These are phyloP conservation scores for Epinephelus moara DNA, from an alignment of 2,113 vertebrate genomes.

Conservation along the genomic window DNA sequence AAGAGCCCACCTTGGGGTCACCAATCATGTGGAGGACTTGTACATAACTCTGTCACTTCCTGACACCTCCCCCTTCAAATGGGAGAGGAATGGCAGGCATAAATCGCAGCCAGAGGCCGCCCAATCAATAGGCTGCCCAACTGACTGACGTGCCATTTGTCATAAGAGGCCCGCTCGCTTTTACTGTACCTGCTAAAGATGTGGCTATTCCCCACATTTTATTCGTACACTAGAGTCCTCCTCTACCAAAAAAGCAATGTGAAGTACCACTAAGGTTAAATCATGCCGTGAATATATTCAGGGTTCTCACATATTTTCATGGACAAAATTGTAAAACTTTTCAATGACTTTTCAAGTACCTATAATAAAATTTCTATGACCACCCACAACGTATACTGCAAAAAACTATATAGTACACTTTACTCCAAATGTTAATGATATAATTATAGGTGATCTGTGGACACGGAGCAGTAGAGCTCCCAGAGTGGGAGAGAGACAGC, in stretches of 20 bases:
- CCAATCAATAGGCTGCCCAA: conserved; percentile 79
- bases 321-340: too few relatives aligned
- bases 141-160: conserved; percentile 75
- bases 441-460: too few relatives aligned
- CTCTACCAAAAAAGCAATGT: background rate
- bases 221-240: background rate
- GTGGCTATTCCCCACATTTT: conserved; percentile 35
- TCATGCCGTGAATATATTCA: background rate
- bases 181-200: conserved; percentile 56
- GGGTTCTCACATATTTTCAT: too few relatives aligned
- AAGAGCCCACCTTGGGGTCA: conserved; percentile 71
- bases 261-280: background rate
- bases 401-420: too few relatives aligned
- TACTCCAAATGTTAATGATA: too few relatives aligned
- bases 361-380: too few relatives aligned
- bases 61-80: conserved; percentile 80
- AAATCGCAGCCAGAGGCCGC: conserved; percentile 75
- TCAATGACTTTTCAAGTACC: too few relatives aligned
- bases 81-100: conserved; percentile 79
- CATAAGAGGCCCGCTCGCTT: conserved; percentile 60
- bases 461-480: too few relatives aligned
- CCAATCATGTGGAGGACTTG: conserved; percentile 81
- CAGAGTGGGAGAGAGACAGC: too few relatives aligned
- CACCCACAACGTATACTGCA: too few relatives aligned
- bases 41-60: conserved; percentile 81